A percentile compares a stretch with the other conserved stretches of the same genome.
phyloP scores from a whole-genome alignment of 2,797 vertebrate genomes.

The Mergus octosetaceus region DNA sequence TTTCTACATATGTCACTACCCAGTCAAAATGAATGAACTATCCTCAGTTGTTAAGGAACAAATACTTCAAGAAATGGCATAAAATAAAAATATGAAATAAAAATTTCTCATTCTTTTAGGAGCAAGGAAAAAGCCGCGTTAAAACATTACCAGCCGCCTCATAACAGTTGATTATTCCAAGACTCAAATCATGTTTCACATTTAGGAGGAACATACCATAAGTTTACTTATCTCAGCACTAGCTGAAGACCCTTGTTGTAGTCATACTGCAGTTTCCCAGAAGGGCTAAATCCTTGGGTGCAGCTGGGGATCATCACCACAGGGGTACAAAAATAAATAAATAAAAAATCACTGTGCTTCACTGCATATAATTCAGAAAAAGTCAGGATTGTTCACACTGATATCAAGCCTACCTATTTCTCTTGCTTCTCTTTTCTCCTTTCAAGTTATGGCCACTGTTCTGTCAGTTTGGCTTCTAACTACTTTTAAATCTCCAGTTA shows the following conservation, averaged over 20 bases:
- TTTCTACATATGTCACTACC: background rate
- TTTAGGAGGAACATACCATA: background rate
- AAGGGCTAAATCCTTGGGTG: background rate
- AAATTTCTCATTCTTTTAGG: background rate
- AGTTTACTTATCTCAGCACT: background rate
- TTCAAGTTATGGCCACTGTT: background rate
- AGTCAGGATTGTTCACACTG: background rate
- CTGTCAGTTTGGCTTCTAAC: background rate
- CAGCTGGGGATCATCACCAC: background rate
- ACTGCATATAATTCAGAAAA: background rate
- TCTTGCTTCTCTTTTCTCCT: background rate
- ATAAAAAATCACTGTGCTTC: accelerated
- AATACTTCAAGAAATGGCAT: background rate
- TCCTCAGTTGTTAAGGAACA: background rate
- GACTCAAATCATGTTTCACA: background rate
- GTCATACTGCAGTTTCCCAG: background rate
- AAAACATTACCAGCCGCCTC: accelerated
- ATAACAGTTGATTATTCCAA: background rate
- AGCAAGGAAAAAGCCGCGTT: background rate
- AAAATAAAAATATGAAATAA: background rate
- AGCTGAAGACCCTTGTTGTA: background rate
- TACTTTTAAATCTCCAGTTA: background rate
- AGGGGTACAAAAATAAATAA: background rate
- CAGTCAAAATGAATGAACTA: background rate
- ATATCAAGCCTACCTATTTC: background rate